Percentiles rank a stretch among this genome's conserved stretches.
Evolutionary conservation across 2,888 invertebrate species (phyloP).

Genomic region (Mellilla xanthometata): DNA sequence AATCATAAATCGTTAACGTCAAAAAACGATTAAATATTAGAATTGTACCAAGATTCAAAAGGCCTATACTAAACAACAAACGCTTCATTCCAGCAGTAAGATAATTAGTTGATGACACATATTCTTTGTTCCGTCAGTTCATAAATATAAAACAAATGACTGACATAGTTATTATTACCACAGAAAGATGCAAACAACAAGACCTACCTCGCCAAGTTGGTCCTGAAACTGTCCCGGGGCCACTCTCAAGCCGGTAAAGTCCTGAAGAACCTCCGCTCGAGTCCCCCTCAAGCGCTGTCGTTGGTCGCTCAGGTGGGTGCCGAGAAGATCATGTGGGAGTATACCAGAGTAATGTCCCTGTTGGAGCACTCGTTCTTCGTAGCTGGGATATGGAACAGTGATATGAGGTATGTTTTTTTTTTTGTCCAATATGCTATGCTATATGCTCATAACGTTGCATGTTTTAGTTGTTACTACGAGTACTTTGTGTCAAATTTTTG

Average conservation of each 20-base stretch:
- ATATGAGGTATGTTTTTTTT: conserved; percentile 61
- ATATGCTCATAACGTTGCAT: no score
- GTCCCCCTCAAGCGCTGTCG: conserved; percentile 68
- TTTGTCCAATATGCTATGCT: no score
- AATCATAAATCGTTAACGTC: no score
- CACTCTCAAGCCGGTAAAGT: conserved; percentile 71
- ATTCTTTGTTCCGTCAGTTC: no score
- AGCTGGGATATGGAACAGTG: conserved; percentile 71
- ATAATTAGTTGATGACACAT: no score
- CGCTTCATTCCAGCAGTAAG: no score
- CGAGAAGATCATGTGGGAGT: conserved; percentile 77
- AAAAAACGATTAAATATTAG: no score
- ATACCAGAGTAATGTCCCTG: conserved; percentile 68
- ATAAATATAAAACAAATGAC: no score
- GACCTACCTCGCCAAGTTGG: conserved; percentile 67
- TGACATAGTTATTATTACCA: conserved; percentile 12
- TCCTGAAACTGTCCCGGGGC: conserved; percentile 70
- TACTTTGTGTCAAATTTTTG: no score
- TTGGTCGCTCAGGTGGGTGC: conserved; percentile 70
- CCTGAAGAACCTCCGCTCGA: conserved; percentile 60
- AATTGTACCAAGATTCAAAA: no score
- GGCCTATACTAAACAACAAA: no score
- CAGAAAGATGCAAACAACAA: conserved; percentile 79
- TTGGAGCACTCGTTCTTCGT: conserved; percentile 74
- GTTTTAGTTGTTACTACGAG: no score